A percentile compares a stretch with the other conserved stretches of the same genome.
Evolutionary conservation across 1,140 invertebrate species (phyloP).

Genomic region (Saccostrea echinata): DNA sequence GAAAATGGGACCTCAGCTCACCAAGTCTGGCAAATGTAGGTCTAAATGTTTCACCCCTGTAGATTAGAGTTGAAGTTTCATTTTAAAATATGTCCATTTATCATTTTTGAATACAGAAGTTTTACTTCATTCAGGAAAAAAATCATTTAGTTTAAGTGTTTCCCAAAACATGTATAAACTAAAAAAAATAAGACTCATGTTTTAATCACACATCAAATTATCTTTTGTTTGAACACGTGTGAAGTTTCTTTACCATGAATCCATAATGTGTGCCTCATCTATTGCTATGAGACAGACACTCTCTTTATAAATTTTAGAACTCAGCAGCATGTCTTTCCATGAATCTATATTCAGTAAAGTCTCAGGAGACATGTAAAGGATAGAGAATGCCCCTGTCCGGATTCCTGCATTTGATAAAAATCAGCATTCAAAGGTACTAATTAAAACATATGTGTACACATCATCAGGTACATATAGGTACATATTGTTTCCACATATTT

Average conservation of each 20-base stretch:
- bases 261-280: constrained; percentile 18
- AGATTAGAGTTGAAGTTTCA: not conserved
- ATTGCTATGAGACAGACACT: not conserved
- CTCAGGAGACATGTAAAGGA: constrained; percentile 23
- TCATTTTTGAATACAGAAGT: not conserved
- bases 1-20: constrained; percentile 41
- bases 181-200: not conserved
- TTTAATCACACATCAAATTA: not conserved
- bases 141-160: not conserved
- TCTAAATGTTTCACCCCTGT: constrained; percentile 51
- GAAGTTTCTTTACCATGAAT: not conserved
- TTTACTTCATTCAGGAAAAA: not conserved
- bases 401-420: constrained; percentile 5
- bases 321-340: constrained; percentile 10
- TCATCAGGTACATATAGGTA: not conserved
- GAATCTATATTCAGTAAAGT: constrained; percentile 20
- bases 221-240: not conserved
- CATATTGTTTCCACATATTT: not conserved
- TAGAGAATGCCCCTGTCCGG: not conserved
- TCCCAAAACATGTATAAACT: not conserved
- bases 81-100: not conserved
- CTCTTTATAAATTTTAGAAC: constrained; percentile 13
- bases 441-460: not conserved
- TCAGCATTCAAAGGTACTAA: not conserved
- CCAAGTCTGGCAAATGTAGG: constrained; percentile 17